Evolutionary conservation across 2,888 invertebrate genomes (phyloP).

Genomic region (Pegoplata infirma): DNA sequence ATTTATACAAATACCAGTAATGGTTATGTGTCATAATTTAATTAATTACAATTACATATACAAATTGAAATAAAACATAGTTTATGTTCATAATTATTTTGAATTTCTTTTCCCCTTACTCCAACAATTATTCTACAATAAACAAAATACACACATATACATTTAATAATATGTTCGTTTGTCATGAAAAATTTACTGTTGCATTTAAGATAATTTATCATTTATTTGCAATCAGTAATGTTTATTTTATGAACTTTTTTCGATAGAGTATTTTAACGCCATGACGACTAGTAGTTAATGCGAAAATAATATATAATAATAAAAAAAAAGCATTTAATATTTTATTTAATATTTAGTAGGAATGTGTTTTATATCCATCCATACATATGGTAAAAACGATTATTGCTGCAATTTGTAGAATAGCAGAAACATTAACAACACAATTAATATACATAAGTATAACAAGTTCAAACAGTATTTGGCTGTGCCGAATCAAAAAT

Average conservation of each 20-base stretch:
- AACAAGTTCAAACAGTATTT: too few species aligned
- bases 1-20: background rate
- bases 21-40: constrained; percentile 21
- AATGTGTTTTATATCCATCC: background rate
- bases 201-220: constrained; percentile 45
- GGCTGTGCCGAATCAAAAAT: too few species aligned
- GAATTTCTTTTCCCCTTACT: too few species aligned
- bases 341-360: too few species aligned
- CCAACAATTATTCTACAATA: background rate
- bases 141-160: background rate
- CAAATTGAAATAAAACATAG: too few species aligned
- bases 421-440: background rate
- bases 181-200: constrained; percentile 37
- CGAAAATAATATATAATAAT: constrained; percentile 8
- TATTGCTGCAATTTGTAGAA: constrained; percentile 38
- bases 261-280: background rate
- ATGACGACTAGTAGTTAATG: background rate
- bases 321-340: background rate
- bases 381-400: constrained; percentile 1
- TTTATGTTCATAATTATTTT: too few species aligned
- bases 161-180: constrained; percentile 20
- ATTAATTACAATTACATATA: constrained; percentile 22
- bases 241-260: constrained; percentile 6
- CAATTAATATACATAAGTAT: too few species aligned
- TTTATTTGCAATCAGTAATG: constrained; percentile 36